Conservation (phyloP, 2,888 invertebrate species). For the Lasioglossum marginatum region DNA sequence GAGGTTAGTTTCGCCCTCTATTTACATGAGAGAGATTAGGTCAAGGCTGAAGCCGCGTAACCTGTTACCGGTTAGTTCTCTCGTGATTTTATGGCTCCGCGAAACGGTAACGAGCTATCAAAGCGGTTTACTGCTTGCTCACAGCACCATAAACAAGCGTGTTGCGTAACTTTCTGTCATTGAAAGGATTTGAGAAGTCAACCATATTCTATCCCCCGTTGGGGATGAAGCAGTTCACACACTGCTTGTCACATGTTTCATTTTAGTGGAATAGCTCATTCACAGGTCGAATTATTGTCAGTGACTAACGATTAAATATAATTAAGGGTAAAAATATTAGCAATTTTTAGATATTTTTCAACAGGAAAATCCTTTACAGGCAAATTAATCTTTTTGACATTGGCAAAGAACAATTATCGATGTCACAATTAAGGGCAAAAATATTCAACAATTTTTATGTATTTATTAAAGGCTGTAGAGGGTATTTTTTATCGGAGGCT, state of each 20-base stretch:
- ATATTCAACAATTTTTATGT: neutral
- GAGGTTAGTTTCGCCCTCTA: neutral
- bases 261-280: too few species aligned
- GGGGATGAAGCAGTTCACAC: neutral
- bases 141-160: neutral
- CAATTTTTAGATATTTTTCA: too few species aligned
- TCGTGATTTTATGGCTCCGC: neutral
- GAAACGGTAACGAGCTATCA: neutral
- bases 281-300: too few species aligned
- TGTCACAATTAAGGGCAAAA: too few species aligned
- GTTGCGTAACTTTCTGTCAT: neutral
- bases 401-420: too few species aligned
- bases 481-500: neutral
- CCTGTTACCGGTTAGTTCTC: neutral
- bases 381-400: too few species aligned
- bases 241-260: neutral
- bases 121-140: neutral
- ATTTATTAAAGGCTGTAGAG: neutral
- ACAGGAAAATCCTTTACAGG: too few species aligned
- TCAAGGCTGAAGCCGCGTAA: conserved; percentile 1
- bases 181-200: neutral
- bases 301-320: too few species aligned
- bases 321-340: too few species aligned
- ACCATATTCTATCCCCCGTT: neutral
- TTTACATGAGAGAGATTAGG: neutral